Evolutionary conservation across 2,113 vertebrate species (phyloP), one percentile per base, ranked within the genome.

Genomic region (Dromaius novaehollandiae): DNA sequence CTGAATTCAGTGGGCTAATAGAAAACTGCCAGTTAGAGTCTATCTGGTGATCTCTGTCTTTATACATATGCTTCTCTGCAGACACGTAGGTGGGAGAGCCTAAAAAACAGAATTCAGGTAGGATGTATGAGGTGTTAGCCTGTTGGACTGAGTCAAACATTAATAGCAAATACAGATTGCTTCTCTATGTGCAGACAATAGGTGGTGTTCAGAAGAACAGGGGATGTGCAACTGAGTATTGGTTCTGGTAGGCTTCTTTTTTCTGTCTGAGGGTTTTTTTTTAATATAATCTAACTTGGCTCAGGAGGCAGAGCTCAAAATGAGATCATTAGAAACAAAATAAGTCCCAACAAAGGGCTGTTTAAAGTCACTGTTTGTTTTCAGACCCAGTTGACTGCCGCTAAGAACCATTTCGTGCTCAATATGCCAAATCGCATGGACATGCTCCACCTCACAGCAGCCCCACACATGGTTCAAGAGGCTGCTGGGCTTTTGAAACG

Each of bases 291-390:
- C 82, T 94, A 86, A 75, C 63, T 91, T 96, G 91, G 71, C 64
- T 97, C 48, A 28, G 74, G 70, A 90, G 81, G 68, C 71, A 93
- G 61, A 75, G 64, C 86, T 90, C 50, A 84, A 96, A 94, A 96
- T 93, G 94, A 96, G 88, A 93, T 96, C 89, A 93, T 94, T 95
- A 92, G 88, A 86, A 96, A 55, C 88, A 90, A 96, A 95, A 5
- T 91, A 95, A 96, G 83, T 91, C 86, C 40, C 77, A 88, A 96
- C 91, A 96, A 96, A 96, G 86, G 86, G 66, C 91, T 95, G 90
- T 94, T 97, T 96, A 96, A 97, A 97, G 92, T 94, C 89, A 48
- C 56, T 95, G 87, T 97, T 97, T 97, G 96, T 95, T 97, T 96
- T 95, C 89, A 95, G 88, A 95, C 94, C 93, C 88, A 95, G 93